Evolutionary conservation across 2,113 vertebrate species (phyloP).

Genomic region (Rhynchomys soricoides): DNA sequence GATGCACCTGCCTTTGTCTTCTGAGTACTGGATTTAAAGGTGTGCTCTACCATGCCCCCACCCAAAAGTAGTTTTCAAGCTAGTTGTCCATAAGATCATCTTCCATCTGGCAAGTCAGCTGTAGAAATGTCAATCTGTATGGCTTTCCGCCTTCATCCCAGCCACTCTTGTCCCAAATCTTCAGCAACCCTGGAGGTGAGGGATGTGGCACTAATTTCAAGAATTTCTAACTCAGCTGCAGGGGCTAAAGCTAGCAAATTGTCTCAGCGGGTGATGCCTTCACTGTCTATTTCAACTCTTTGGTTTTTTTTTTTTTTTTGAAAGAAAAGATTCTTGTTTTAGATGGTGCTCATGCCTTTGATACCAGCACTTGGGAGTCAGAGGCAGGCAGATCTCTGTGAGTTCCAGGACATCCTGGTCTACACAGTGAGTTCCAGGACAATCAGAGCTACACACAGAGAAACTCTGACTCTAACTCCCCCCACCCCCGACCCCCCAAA

Average conservation of each 20-base stretch:
- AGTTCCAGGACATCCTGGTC: neutral
- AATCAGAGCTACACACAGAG: neutral
- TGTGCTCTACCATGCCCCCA: neutral
- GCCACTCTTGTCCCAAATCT: neutral
- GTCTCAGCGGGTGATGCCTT: neutral
- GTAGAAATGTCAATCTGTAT: neutral
- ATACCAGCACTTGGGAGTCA: neutral
- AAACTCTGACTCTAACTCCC: neutral
- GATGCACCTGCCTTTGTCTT: neutral
- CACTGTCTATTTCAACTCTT: neutral
- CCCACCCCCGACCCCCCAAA: too few species aligned
- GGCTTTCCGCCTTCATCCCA: neutral
- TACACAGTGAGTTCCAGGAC: neutral
- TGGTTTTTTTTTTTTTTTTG: neutral
- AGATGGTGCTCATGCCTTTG: neutral
- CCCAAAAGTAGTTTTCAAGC: neutral
- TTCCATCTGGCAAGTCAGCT: constrained; percentile 5
- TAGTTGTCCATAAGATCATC: neutral
- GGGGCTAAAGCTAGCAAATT: neutral
- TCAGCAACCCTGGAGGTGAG: neutral
- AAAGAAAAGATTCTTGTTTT: neutral
- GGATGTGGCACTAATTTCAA: neutral
- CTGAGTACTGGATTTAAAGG: neutral
- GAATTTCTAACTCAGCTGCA: neutral
- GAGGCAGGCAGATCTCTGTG: neutral